phyloP scores from a whole-genome alignment of 2,797 vertebrate genomes.

The Peromyscus nudipes region DNA sequence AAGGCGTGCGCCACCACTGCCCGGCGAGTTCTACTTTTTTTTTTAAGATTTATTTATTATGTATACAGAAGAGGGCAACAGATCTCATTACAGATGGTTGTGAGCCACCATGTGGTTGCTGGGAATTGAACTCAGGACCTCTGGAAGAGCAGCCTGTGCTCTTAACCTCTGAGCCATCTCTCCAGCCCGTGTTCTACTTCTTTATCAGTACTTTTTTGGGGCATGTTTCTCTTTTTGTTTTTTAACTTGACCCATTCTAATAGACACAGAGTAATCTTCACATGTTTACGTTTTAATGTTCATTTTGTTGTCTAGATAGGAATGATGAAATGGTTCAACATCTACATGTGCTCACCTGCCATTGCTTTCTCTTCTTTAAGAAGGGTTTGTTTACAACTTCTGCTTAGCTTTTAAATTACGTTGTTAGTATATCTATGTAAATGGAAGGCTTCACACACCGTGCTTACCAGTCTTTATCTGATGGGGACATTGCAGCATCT shows the following conservation, averaged over 20 bases:
- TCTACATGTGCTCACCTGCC: neutral
- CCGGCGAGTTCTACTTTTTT: too few species aligned
- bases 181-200: neutral
- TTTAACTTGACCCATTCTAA: constrained; percentile 1
- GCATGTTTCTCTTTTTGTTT: neutral
- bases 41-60: too few species aligned
- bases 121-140: too few species aligned
- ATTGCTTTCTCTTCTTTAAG: neutral
- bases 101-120: too few species aligned
- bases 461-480: neutral
- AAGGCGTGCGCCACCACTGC: too few species aligned
- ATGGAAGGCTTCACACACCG: neutral
- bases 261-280: neutral
- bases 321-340: neutral
- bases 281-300: neutral
- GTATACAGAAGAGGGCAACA: too few species aligned
- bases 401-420: neutral
- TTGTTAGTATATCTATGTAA: neutral
- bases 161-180: too few species aligned
- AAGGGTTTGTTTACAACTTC: neutral
- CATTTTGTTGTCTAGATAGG: neutral
- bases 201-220: neutral
- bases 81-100: too few species aligned
- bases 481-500: neutral
- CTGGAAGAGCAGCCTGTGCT: too few species aligned